Conservation (phyloP, 1,140 invertebrate genomes). For the Harpegnathos saltator region DNA sequence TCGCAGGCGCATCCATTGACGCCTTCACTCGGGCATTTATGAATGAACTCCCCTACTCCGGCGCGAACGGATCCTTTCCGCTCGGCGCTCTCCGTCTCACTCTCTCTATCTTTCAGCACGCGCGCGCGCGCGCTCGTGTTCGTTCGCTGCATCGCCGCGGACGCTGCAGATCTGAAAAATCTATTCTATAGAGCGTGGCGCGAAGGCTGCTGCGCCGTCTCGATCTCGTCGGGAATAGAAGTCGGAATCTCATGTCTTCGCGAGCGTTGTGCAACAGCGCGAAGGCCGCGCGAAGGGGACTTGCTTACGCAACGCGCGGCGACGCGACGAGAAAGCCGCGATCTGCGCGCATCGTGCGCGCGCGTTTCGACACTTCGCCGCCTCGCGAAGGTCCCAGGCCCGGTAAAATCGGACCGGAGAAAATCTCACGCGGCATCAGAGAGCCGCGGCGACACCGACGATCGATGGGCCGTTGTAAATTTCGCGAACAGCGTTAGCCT, state of each 20-base stretch:
- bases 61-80: background rate
- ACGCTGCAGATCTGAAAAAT: background rate
- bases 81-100: slow-evolving; percentile 15
- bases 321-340: too few species aligned
- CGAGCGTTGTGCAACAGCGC: too few species aligned
- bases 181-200: slow-evolving; percentile 4
- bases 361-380: too few species aligned
- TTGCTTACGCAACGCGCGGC: too few species aligned
- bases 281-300: too few species aligned
- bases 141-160: background rate
- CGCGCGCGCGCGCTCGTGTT: background rate
- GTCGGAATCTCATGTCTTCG: too few species aligned
- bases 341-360: too few species aligned
- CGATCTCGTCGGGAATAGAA: background rate
- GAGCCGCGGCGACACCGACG: background rate
- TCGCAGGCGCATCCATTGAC: slow-evolving; percentile 82
- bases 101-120: background rate
- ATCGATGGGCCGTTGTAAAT: slow-evolving; percentile 31
- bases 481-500: background rate
- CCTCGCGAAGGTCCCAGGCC: too few species aligned
- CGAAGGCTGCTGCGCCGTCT: background rate
- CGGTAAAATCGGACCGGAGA: too few species aligned
- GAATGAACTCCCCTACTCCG: slow-evolving; percentile 77
- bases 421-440: too few species aligned
- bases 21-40: slow-evolving; percentile 79